Conservation (phyloP, 2,888 invertebrate species). For the Dynastes grantii region DNA sequence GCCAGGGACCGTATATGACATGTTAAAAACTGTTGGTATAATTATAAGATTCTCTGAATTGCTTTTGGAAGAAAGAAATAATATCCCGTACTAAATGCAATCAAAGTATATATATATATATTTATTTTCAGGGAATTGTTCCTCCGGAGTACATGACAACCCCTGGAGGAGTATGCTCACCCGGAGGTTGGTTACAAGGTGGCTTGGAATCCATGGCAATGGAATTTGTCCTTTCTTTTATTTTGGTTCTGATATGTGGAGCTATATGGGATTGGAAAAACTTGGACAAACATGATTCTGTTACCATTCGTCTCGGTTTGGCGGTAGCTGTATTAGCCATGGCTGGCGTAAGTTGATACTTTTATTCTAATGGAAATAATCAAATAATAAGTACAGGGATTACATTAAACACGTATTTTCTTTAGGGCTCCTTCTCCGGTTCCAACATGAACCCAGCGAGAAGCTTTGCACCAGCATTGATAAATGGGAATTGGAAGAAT, state of each 20-base stretch:
- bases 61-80: too few relatives aligned
- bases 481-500: slow-evolving; percentile 77
- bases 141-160: slow-evolving; percentile 54
- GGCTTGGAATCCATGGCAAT: slow-evolving; percentile 74
- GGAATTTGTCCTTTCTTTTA: slow-evolving; percentile 78
- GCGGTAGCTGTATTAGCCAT: slow-evolving; percentile 78
- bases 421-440: slow-evolving; percentile 74
- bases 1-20: too few relatives aligned
- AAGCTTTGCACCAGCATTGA: slow-evolving; percentile 81
- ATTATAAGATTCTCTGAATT: too few relatives aligned
- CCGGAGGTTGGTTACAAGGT: slow-evolving; percentile 58
- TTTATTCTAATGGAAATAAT: not conserved
- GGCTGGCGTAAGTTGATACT: slow-evolving; percentile 73
- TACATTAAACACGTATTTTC: slow-evolving; percentile 43
- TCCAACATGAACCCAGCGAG: slow-evolving; percentile 82
- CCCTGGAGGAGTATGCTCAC: slow-evolving; percentile 63
- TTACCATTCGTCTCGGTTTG: slow-evolving; percentile 79
- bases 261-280: slow-evolving; percentile 83
- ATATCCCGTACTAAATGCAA: too few relatives aligned
- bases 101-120: too few relatives aligned
- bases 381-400: too few relatives aligned
- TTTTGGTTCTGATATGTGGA: slow-evolving; percentile 79
- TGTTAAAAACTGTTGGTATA: too few relatives aligned
- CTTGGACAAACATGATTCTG: slow-evolving; percentile 77
- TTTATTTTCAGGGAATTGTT: slow-evolving; percentile 59